Base-by-base conservation (phyloP, 2,113 vertebrate genomes). In the Heteronetta atricapilla region DNA sequence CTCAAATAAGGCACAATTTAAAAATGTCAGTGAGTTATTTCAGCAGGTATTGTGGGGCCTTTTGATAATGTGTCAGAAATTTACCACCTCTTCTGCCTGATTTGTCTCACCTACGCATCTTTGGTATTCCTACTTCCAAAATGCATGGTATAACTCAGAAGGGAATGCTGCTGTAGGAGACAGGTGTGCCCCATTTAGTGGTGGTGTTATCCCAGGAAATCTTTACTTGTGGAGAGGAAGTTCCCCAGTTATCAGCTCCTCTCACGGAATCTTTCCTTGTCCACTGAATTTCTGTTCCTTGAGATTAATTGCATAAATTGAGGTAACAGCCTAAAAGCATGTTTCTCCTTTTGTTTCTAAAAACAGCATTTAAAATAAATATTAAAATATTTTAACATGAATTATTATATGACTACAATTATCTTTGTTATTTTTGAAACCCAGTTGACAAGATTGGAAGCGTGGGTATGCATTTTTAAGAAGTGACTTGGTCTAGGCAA, bases 81-180 rank as follows among this genome's bases (percentile, higher is more conserved):
- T 88, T n/a, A 9, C 13, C 10, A 23, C 17, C 14, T 86, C 28
- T 40, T 86, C 26, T 77, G 75, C 34, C 22, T 46, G 13, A 59
- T 58, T 58, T 75, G 31, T 67, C n/a, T 83, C 42, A 40, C 9
- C 9, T 44, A 34, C 10, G 16, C 0, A 0, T 56, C 19, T 56
- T 50, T 46, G 42, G 55, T 15, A 58, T 82, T 79, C 34, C 21
- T 58, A 40, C 81, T 88, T 75, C 38, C 74, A 48, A n/a, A 82
- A 76, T 79, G 42, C 26, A 23, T 20, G 14, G 8, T 11, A 74
- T 23, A 64, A 44, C 58, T 81, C 11, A 21, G n/a, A 69, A 87
- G 42, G 38, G 18, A 18, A 22, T 79, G 4, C 8, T 67, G 42
- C 36, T 1, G 0, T 67, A 59, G 26, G 67, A 80, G 34, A 44